These are phyloP conservation scores for Dryococelus australis DNA, from an alignment of 2,888 invertebrate species.

Conservation along the genomic window DNA sequence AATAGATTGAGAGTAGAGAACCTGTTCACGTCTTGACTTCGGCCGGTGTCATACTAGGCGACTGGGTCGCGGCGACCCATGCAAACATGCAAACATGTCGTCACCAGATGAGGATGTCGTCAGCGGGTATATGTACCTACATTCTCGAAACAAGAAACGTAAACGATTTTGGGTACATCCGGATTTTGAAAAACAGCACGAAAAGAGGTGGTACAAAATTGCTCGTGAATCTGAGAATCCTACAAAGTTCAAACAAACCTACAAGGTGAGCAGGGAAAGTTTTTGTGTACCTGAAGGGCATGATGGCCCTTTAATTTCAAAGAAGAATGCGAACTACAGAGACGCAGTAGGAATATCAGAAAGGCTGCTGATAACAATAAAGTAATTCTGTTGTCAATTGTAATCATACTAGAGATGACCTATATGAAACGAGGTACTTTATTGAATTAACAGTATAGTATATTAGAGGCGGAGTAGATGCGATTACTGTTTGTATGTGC, in stretches of 20 bases:
- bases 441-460: no score
- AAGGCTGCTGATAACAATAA: slow-evolving; percentile 4
- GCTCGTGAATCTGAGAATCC: not conserved
- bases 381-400: not conserved
- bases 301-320: not conserved
- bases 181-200: not conserved
- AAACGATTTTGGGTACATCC: slow-evolving; percentile 3
- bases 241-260: not conserved
- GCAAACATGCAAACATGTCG: not conserved
- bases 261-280: not conserved
- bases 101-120: not conserved
- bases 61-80: no score
- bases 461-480: no score
- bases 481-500: no score
- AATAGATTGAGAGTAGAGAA: no score
- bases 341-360: not conserved
- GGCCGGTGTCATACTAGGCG: no score
- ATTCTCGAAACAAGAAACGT: no score
- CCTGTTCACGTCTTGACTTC: no score
- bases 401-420: not conserved
- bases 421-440: no score
- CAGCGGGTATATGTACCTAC: not conserved
- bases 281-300: not conserved
- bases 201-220: not conserved
- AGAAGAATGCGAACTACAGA: not conserved